Evolutionary conservation across 2,888 invertebrate genomes (phyloP).

Genomic region (Nasonia oneida): DNA sequence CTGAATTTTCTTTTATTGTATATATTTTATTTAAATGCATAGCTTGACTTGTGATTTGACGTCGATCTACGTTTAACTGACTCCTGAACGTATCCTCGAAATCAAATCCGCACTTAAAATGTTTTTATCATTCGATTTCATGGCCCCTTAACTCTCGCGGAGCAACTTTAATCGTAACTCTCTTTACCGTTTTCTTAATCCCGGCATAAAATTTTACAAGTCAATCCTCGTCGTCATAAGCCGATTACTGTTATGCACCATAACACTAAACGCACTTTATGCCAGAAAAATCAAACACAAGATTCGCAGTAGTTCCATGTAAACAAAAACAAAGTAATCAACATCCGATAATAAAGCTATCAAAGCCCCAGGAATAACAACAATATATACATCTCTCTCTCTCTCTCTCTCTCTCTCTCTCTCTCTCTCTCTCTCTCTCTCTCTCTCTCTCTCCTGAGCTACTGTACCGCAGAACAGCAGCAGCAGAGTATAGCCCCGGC

Average conservation of each 20-base stretch:
- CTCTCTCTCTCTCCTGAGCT: background rate
- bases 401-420: too few species aligned
- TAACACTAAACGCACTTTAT: background rate
- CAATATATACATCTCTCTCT: background rate
- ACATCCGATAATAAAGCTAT: slow-evolving; percentile 32
- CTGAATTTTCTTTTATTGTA: too few species aligned
- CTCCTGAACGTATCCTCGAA: background rate
- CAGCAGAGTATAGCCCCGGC: background rate
- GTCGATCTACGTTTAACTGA: too few species aligned
- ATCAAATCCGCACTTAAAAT: background rate
- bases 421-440: too few species aligned
- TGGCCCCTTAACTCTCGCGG: background rate
- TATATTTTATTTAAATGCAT: too few species aligned
- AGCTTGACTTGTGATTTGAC: too few species aligned
- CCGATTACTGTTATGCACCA: background rate
- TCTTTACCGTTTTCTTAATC: background rate
- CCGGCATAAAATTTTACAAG: background rate
- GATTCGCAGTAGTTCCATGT: too few species aligned
- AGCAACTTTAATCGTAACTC: background rate
- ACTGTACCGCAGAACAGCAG: background rate
- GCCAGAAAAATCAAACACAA: background rate
- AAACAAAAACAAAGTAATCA: background rate
- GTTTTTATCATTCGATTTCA: background rate
- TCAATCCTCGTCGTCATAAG: background rate
- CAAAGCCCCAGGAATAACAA: slow-evolving; percentile 18